Conservation (phyloP, 1,140 invertebrate genomes). For the Euwallacea fornicatus region DNA sequence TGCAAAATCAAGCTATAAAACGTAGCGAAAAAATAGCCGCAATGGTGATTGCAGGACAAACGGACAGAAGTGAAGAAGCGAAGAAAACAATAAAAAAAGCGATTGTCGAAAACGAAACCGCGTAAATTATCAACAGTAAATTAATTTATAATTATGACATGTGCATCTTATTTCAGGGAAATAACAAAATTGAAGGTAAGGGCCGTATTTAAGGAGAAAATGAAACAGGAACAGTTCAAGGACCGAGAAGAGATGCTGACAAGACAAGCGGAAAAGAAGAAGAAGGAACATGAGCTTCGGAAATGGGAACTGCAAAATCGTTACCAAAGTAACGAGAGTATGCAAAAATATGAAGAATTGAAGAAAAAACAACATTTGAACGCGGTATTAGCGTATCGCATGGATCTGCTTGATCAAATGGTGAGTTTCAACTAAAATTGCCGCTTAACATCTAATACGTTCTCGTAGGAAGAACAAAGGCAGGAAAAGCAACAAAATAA, state of each 20-base stretch:
- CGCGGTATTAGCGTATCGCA: conserved; percentile 50
- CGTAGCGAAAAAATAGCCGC: conserved; percentile 29
- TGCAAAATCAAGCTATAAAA: conserved; percentile 28
- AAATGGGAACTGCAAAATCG: conserved; percentile 47
- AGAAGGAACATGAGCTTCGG: conserved; percentile 41
- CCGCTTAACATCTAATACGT: not conserved
- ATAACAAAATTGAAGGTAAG: conserved; percentile 34
- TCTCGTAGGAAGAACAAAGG: conserved; percentile 47
- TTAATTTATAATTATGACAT: not conserved
- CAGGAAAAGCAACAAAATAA: conserved; percentile 52
- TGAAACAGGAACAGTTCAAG: conserved; percentile 36
- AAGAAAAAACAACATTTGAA: conserved; percentile 45
- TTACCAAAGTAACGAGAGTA: conserved; percentile 47
- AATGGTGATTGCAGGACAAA: conserved; percentile 31
- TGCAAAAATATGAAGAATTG: conserved; percentile 52
- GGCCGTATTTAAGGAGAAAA: conserved; percentile 31
- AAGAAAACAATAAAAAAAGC: conserved; percentile 35
- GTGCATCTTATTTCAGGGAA: conserved; percentile 25
- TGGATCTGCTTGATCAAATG: conserved; percentile 53
- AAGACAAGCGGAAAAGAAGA: conserved; percentile 26
- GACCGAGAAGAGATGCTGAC: conserved; percentile 32
- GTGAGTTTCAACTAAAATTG: conserved; percentile 14
- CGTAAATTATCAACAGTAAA: conserved; percentile 27
- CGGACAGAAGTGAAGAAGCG: conserved; percentile 42
- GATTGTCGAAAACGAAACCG: conserved; percentile 37